Base-by-base conservation (phyloP, 2,888 invertebrate genomes). In the Leuctra nigra region DNA sequence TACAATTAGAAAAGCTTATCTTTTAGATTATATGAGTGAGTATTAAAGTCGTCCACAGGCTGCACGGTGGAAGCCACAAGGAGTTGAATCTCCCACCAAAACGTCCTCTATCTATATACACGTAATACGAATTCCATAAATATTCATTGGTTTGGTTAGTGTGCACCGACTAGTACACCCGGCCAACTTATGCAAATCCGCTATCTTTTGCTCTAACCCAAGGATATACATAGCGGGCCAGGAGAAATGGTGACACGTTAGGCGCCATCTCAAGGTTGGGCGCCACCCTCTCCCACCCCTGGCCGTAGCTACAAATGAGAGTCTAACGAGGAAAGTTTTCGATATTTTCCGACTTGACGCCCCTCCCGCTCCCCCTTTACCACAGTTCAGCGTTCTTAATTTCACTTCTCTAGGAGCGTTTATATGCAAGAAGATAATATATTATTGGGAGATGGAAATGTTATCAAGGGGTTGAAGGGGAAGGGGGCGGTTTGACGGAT, bases 91-190 rank as follows among this genome's bases (percentile, higher is more conserved):
- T 29, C 29, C 29, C 11, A 29, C 29, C 29, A 29, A 29, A 29
- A 29, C 29, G 29, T 29, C 11, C 29, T 6, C 29, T n/a, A n/a
- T 29, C 29, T 29, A 29, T 29, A 58, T 48, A 41, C 54, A n/a
- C 58, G 56, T 61, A 57, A 61, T 59, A 59, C 48, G 58, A 55
- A 56, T 59, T 47, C 59, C 59, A 61, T 61, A 61, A 61, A 61
- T 61, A 61, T 61, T 61, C 61, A 61, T 61, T 59, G 61, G 59
- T 50, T 55, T 61, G 58, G 57, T 57, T 55, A 53, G 55, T 46
- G 55, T 16, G 35, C 56, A 39, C 24, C 18, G 36, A 39, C 41
- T 33, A 23, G 23, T 55, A 38, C 54, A 54, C 39, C 38, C 57
- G 44, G 23, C 61, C 59, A 54, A 61, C 59, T 61, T 61, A 61